phyloP scores from a whole-genome alignment of 92 coral and sea anemone species.

The Porites lobata region DNA sequence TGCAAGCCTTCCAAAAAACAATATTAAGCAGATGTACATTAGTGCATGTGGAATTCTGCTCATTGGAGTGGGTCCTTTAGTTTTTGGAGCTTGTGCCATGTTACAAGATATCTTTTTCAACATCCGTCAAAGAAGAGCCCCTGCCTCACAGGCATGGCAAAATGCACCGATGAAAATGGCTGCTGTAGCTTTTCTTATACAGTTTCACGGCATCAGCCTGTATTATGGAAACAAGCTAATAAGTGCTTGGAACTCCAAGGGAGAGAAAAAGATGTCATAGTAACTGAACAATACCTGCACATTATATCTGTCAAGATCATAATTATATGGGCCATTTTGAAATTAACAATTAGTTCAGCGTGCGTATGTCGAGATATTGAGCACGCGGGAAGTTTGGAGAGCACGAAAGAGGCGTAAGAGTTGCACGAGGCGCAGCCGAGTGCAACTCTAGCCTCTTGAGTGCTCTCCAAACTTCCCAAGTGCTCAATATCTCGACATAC shows the following conservation, averaged over 20 bases:
- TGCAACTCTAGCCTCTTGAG: too few species aligned
- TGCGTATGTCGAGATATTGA: too few species aligned
- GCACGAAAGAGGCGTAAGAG: too few species aligned
- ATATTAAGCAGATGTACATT: slow-evolving; percentile 65
- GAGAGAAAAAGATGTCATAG: slow-evolving; percentile 82
- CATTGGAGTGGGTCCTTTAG: slow-evolving; percentile 85
- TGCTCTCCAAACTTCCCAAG: too few species aligned
- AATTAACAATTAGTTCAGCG: too few species aligned
- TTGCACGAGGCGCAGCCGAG: too few species aligned
- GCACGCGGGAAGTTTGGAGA: too few species aligned
- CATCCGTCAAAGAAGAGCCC: slow-evolving; percentile 58
- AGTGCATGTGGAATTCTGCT: slow-evolving; percentile 84
- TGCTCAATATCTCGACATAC: too few species aligned
- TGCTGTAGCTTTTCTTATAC: slow-evolving; percentile 82
- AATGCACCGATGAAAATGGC: slow-evolving; percentile 87
- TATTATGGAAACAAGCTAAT: slow-evolving; percentile 89
- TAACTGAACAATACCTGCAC: neutral
- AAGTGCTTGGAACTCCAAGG: slow-evolving; percentile 88
- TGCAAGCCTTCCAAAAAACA: slow-evolving; percentile 86
- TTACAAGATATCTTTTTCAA: slow-evolving; percentile 63
- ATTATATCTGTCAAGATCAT: too few species aligned
- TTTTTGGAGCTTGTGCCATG: slow-evolving; percentile 80
- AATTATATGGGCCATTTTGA: too few species aligned
- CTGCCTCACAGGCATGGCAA: slow-evolving; percentile 73
- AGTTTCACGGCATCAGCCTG: slow-evolving; percentile 87